Base-by-base conservation (phyloP, 1,140 invertebrate species). In the Platorchestia sp. region DNA sequence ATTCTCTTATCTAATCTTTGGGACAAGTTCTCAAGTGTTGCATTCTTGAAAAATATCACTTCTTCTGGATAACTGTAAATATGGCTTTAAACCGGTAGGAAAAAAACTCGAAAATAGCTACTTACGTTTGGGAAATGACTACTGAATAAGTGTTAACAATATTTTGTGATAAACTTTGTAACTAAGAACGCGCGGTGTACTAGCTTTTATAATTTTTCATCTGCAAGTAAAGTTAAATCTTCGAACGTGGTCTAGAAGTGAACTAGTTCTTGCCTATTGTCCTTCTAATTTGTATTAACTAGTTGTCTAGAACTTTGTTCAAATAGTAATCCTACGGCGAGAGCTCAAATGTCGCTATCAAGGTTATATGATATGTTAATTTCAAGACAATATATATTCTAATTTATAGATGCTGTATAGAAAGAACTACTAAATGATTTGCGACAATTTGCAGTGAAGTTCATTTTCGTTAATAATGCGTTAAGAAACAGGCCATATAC, bases 1-100 rank as follows among this genome's bases (percentile, higher is more conserved):
- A 45, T 16, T 93, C 45, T n/a, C 91, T 93, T 93, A 93, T 45
- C 91, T 93, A 93, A 93, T 93, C 91, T 93, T 93, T 93, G 91
- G 91, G 91, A 93, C 91, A 93, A 44, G 47, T 89, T 89, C 41
- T 89, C 43, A 89, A 89, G 87, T 41, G 6, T 42, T 89, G 5
- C 0, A 42, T 10, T 89, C n/a, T 89, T 89, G 87, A 89, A 89
- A 42, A 89, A 75, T 19, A 36, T 75, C 59, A 75, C 14, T 75
- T 75, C 14, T 75, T 75, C 59, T 51, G 47, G 47, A 75, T 75
- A 75, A 75, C 59, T 75, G 59, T 75, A 36, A 36, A 75, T 75
- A 75, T 75, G 7, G 59, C 27, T 75, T 75, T 36, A 75, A 75
- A 36, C 59, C 36, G 59, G 14, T 75, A 36, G 59, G 59, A 75